Conservation (phyloP, 2,888 invertebrate genomes). For the Melieria omissa region DNA sequence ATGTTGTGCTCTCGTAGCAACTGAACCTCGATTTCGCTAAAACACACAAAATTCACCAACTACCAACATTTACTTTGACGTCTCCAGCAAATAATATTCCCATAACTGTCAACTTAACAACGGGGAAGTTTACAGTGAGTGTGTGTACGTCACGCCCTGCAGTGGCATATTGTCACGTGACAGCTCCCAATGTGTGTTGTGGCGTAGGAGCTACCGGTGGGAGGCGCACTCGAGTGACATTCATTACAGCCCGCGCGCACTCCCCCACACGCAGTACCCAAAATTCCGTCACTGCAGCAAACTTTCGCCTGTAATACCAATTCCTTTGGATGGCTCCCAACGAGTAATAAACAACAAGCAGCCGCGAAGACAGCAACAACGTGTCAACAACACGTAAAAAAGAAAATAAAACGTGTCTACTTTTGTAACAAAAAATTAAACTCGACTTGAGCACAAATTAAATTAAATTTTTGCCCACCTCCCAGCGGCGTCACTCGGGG, state of each 20-base stretch:
- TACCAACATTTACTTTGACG: neutral
- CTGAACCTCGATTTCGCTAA: no score
- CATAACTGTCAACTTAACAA: constrained; percentile 31
- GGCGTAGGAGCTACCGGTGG: constrained; percentile 1
- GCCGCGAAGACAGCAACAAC: no score
- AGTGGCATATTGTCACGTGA: constrained; percentile 40
- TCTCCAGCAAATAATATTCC: constrained; percentile 24
- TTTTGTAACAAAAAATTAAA: constrained; percentile 37
- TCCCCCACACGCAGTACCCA: no score
- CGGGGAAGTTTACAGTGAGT: constrained; percentile 16
- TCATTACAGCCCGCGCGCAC: constrained; percentile 6
- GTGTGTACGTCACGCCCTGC: neutral
- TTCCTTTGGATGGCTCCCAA: no score
- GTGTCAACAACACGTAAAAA: no score
- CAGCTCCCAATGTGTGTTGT: constrained; percentile 3
- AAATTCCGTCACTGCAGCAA: no score
- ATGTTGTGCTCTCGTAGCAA: no score
- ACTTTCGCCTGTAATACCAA: no score
- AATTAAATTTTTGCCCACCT: constrained; percentile 43
- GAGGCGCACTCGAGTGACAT: constrained; percentile 18
- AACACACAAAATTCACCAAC: no score
- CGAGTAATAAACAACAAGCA: no score
- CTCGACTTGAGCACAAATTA: constrained; percentile 46
- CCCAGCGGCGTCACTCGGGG: neutral
- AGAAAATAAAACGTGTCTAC: no score